These are phyloP conservation scores for Premnoplex brunnescens DNA, from an alignment of 2,797 vertebrate species.

Conservation along the genomic window DNA sequence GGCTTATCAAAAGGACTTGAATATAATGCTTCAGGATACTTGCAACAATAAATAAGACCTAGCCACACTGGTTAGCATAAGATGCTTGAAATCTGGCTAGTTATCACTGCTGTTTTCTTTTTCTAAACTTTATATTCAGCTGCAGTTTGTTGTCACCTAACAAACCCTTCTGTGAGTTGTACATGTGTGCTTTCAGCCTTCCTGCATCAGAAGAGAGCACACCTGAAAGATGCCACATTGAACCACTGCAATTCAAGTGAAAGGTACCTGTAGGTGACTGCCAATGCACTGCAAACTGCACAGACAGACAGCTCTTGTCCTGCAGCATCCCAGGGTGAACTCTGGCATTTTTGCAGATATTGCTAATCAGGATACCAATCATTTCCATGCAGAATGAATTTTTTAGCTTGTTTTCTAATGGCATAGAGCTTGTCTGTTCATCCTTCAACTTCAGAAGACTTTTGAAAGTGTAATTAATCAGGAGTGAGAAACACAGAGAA, in stretches of 20 bases:
- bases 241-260: not conserved
- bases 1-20: not conserved
- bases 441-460: not conserved
- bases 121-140: not conserved
- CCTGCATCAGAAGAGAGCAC: not conserved
- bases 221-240: not conserved
- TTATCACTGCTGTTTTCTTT: not conserved
- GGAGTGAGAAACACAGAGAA: not conserved
- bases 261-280: not conserved
- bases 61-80: not conserved
- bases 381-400: not conserved
- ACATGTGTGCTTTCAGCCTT: not conserved
- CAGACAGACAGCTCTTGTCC: not conserved
- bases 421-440: not conserved
- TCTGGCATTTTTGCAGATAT: not conserved
- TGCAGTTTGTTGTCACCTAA: not conserved
- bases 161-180: not conserved
- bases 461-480: not conserved
- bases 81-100: not conserved
- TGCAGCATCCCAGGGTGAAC: not conserved
- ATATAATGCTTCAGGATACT: not conserved
- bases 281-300: rapidly evolving
- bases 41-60: not conserved
- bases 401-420: not conserved
- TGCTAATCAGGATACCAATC: not conserved